A percentile compares a stretch with the other conserved stretches of the same genome.
Evolutionary conservation across 2,797 vertebrate genomes (phyloP).

Genomic region (Eospalax fontanierii): DNA sequence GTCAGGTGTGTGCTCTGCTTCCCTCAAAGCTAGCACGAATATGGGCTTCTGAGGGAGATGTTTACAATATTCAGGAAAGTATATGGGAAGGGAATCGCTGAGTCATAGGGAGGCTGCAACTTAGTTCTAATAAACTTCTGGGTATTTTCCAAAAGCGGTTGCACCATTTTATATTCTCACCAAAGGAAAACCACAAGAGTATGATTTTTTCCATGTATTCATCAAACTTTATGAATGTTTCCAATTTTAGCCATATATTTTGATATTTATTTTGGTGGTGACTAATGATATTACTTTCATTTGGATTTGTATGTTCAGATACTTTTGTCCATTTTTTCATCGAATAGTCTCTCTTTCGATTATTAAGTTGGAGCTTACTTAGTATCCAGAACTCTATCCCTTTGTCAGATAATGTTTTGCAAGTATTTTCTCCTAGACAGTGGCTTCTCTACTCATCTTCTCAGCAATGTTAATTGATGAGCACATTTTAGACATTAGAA

Average conservation of each 20-base stretch:
- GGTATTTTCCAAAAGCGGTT: background rate
- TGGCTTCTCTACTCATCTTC: background rate
- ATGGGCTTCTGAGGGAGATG: background rate
- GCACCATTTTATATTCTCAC: background rate
- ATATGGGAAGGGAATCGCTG: background rate
- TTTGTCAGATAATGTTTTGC: background rate
- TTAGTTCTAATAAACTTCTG: background rate
- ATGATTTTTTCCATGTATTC: background rate
- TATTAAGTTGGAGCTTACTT: background rate
- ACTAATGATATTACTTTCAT: background rate
- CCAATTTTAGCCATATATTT: background rate
- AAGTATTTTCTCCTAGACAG: constrained; percentile 26
- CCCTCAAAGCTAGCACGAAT: background rate
- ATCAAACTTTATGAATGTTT: background rate
- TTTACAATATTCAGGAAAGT: constrained; percentile 1
- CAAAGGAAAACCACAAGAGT: background rate
- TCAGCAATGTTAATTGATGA: background rate
- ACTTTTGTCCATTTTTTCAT: background rate
- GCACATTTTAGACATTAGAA: background rate
- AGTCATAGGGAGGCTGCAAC: rapidly evolving
- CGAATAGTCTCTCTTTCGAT: background rate
- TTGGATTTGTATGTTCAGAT: background rate
- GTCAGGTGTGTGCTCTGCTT: background rate
- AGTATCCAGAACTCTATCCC: background rate
- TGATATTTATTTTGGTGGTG: background rate